Percentiles rank a stretch among this genome's conserved stretches.
phyloP scores from a whole-genome alignment of 2,797 vertebrate genomes.

The Decapterus maruadsi region DNA sequence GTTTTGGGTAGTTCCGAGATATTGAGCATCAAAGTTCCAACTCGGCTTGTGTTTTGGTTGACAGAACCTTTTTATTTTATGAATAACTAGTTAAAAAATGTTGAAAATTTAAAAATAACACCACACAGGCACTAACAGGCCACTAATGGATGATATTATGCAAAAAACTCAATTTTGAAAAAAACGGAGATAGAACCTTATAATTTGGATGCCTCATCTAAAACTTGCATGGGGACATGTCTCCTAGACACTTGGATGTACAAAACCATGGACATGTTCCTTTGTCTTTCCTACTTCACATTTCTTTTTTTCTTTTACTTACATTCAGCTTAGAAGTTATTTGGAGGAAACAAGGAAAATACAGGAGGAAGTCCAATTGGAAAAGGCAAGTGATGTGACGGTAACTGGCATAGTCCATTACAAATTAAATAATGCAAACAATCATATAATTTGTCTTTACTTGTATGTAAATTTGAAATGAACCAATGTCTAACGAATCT shows the following conservation, averaged over 20 bases:
- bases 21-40: too few species aligned
- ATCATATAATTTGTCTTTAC: background rate
- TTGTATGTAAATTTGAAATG: background rate
- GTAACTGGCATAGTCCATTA: background rate
- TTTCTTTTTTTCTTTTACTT: background rate
- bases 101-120: too few species aligned
- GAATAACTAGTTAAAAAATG: too few species aligned
- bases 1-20: too few species aligned
- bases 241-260: background rate
- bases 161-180: too few species aligned
- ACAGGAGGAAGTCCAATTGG: background rate
- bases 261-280: slow-evolving; percentile 9
- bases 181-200: too few species aligned
- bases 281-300: background rate
- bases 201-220: too few species aligned
- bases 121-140: too few species aligned
- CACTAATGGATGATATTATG: too few species aligned
- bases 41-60: too few species aligned
- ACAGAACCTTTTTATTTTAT: too few species aligned
- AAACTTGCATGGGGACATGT: too few species aligned
- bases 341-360: background rate
- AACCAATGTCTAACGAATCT: background rate
- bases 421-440: background rate
- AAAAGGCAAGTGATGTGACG: background rate
- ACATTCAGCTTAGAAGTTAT: background rate